Evolutionary conservation across 2,797 vertebrate genomes (phyloP).

Genomic region (Nannoperca australis): DNA sequence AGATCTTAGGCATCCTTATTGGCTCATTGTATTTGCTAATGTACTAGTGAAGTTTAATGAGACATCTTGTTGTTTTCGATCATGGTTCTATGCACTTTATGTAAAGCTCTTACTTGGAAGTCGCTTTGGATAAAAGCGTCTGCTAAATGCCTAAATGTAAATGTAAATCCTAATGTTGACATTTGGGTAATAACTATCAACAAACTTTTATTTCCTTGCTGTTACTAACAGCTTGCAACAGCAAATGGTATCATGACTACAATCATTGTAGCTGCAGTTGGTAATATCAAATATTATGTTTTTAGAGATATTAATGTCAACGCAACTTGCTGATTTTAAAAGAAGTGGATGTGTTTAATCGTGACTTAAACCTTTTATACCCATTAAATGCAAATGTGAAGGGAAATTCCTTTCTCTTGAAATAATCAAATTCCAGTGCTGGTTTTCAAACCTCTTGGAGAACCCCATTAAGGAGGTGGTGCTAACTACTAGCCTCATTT

Average conservation of each 20-base stretch:
- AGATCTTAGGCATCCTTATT: no score
- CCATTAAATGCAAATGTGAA: slow-evolving; percentile 4
- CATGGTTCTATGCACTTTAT: no score
- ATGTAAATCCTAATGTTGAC: no score
- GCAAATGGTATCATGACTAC: neutral
- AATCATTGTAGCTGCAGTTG: neutral
- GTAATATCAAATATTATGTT: neutral
- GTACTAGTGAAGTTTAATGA: no score
- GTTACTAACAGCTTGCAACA: neutral
- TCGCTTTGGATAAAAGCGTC: no score
- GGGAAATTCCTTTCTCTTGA: slow-evolving; percentile 23
- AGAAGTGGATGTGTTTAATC: slow-evolving; percentile 1
- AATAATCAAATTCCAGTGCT: slow-evolving; percentile 34
- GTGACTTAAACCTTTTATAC: neutral
- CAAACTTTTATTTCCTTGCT: no score
- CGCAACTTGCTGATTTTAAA: neutral
- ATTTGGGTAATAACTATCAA: neutral
- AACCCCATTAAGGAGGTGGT: slow-evolving; percentile 10
- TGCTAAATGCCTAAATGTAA: no score
- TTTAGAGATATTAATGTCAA: neutral
- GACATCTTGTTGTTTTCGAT: no score
- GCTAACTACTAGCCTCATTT: slow-evolving; percentile 13
- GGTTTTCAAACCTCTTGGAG: slow-evolving; percentile 5
- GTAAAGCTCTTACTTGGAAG: no score
- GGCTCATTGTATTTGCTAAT: no score